phyloP scores from a whole-genome alignment of 2,888 invertebrate species.

The Plebejus anna region DNA sequence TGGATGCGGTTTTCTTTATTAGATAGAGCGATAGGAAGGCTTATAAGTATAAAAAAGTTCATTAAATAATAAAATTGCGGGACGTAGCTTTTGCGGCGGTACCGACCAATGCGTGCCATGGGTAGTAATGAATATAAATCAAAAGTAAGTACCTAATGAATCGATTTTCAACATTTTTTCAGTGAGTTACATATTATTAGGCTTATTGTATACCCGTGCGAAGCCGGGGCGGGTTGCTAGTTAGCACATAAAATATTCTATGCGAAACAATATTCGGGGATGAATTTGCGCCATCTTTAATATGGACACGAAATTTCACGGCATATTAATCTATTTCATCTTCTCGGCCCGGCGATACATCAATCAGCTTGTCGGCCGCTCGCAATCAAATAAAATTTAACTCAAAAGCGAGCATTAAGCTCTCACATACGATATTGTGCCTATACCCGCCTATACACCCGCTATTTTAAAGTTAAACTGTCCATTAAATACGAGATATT shows the following conservation, averaged over 20 bases:
- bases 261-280: not conserved
- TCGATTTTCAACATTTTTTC: too few species aligned
- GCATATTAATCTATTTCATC: slow-evolving; percentile 40
- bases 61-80: too few species aligned
- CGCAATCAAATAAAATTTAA: slow-evolving; percentile 79
- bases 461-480: slow-evolving; percentile 31
- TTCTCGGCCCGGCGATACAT: slow-evolving; percentile 57
- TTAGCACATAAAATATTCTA: not conserved
- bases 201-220: too few species aligned
- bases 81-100: too few species aligned
- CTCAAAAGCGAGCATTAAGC: slow-evolving; percentile 56
- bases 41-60: too few species aligned
- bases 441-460: slow-evolving; percentile 38
- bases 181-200: too few species aligned
- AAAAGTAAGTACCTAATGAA: too few species aligned
- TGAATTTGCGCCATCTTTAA: slow-evolving; percentile 19
- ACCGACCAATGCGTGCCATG: too few species aligned
- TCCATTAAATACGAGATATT: slow-evolving; percentile 28
- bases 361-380: slow-evolving; percentile 63
- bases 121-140: too few species aligned
- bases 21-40: too few species aligned
- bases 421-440: slow-evolving; percentile 47
- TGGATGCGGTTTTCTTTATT: too few species aligned
- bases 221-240: too few species aligned
- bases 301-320: slow-evolving; percentile 31